A percentile compares a stretch with the other conserved stretches of the same genome.
Conservation (phyloP, 2,888 invertebrate genomes). For the Chrysolina americana region DNA sequence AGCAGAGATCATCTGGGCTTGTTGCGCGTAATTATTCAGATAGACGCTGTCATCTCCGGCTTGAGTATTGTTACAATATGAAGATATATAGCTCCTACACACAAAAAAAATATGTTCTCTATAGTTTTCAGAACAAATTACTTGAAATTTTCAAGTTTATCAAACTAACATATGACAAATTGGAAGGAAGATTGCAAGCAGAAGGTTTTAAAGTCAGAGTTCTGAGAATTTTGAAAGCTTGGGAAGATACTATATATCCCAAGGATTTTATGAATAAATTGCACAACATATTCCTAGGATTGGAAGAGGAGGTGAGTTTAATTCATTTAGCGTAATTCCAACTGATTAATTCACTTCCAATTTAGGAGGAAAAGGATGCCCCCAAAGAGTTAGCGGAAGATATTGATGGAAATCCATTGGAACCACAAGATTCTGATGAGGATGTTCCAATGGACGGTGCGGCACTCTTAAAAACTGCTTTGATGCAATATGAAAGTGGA, state of each 20-base stretch:
- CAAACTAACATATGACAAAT: constrained; percentile 79
- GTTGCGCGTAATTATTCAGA: no score
- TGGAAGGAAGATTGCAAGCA: constrained; percentile 91
- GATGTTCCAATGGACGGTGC: constrained; percentile 87
- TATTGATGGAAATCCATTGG: constrained; percentile 79
- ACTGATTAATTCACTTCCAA: neutral
- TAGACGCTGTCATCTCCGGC: no score
- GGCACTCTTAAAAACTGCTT: constrained; percentile 81
- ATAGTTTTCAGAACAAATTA: constrained; percentile 87
- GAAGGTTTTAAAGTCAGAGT: constrained; percentile 96
- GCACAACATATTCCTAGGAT: constrained; percentile 92
- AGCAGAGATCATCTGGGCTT: no score
- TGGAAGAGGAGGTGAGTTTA: constrained; percentile 65
- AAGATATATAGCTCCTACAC: neutral
- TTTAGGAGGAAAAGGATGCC: constrained; percentile 47
- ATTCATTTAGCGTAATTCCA: neutral
- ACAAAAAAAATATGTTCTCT: neutral
- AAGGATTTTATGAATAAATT: constrained; percentile 90
- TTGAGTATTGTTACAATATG: neutral
- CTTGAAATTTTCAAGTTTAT: constrained; percentile 83
- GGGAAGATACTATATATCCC: constrained; percentile 99
- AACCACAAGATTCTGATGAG: constrained; percentile 73
- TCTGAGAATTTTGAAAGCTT: constrained; percentile 91
- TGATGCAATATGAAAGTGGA: constrained; percentile 70
- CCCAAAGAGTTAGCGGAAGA: constrained; percentile 65